Conservation (phyloP, 2,797 vertebrate species). For the Pitangus sulphuratus region DNA sequence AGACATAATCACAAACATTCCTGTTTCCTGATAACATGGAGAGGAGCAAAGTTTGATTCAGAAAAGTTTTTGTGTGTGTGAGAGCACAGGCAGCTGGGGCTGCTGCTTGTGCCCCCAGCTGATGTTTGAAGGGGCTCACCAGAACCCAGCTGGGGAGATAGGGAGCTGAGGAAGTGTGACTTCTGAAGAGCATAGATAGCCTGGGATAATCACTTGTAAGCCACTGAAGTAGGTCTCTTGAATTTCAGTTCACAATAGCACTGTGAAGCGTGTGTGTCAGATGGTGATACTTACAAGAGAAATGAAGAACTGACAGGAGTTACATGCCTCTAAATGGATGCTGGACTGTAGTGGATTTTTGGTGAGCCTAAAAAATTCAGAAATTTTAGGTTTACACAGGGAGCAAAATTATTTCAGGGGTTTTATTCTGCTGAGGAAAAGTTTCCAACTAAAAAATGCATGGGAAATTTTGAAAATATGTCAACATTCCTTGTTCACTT, state of each 20-base stretch:
- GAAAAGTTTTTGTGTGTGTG: background rate
- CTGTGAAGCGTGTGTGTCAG: background rate
- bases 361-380: background rate
- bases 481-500: background rate
- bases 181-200: conserved; percentile 5
- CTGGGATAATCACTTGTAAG: background rate
- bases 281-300: background rate
- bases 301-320: background rate
- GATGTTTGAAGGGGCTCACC: background rate
- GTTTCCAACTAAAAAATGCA: background rate
- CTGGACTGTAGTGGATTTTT: background rate
- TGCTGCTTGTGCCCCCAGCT: background rate
- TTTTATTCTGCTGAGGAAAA: background rate
- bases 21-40: conserved; percentile 22
- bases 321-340: background rate
- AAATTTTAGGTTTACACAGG: background rate
- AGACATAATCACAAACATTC: conserved; percentile 42
- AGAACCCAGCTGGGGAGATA: background rate
- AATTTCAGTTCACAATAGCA: background rate
- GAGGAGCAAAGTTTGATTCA: background rate
- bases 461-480: background rate
- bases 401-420: background rate
- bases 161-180: background rate
- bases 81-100: background rate
- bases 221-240: background rate